Percentiles rank a stretch among this genome's conserved stretches.
These are phyloP conservation scores for Drosophila athabasca DNA, from an alignment of 1,140 invertebrate species.

Conservation along the genomic window DNA sequence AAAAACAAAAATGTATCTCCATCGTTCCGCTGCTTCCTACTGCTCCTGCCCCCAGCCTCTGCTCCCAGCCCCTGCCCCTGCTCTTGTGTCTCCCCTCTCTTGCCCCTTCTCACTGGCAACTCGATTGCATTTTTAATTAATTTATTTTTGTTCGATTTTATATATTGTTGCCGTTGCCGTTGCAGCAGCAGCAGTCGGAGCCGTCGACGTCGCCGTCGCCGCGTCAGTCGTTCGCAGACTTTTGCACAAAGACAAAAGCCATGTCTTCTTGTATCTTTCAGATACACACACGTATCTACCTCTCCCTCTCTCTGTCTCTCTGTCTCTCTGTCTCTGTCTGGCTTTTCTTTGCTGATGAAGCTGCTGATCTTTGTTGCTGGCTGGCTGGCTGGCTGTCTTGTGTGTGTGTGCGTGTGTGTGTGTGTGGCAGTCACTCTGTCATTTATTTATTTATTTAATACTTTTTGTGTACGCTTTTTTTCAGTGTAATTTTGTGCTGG, in stretches of 20 bases:
- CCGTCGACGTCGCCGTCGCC: too few species aligned
- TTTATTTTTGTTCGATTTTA: conserved; percentile 66
- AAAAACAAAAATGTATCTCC: conserved; percentile 31
- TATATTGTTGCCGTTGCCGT: conserved; percentile 24
- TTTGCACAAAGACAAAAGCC: conserved; percentile 77
- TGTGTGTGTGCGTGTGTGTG: too few species aligned
- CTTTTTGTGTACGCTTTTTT: conserved; percentile 23
- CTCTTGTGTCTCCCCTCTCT: conserved; percentile 16
- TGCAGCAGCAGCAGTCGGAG: too few species aligned
- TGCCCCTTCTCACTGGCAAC: too few species aligned
- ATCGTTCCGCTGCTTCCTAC: too few species aligned
- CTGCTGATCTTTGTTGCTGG: conserved; percentile 49
- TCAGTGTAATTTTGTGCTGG: conserved; percentile 13
- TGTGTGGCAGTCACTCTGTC: conserved; percentile 46
- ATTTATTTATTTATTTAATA: conserved; percentile 82
- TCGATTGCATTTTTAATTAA: conserved; percentile 77
- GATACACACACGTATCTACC: conserved; percentile 56
- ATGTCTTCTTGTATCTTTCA: conserved; percentile 75
- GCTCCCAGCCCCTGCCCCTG: neutral
- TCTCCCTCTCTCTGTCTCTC: conserved; percentile 3
- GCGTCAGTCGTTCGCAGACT: conserved; percentile 7
- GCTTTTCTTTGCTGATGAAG: conserved; percentile 17
- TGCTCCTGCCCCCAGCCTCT: conserved; percentile 11
- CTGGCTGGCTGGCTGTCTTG: neutral
- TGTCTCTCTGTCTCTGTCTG: neutral